Percentiles rank a stretch among this genome's conserved stretches.
Conservation (phyloP, 2,113 vertebrate species). For the Macroglossus sobrinus region DNA sequence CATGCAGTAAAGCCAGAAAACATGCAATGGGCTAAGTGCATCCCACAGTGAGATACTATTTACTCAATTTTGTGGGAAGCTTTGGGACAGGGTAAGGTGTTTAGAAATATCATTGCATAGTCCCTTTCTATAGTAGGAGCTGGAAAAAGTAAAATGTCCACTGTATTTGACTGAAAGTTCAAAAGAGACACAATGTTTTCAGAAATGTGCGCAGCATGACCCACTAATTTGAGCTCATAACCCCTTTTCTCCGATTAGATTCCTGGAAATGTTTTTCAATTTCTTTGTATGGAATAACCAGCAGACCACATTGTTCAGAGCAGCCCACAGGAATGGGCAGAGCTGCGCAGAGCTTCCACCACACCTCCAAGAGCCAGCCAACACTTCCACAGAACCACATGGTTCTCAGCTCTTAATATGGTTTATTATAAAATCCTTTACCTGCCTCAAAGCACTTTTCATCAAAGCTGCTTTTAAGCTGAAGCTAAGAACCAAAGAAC, state of each 20-base stretch:
- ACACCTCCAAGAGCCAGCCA: neutral
- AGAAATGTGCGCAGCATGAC: neutral
- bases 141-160: neutral
- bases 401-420: conserved; percentile 38
- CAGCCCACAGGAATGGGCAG: neutral
- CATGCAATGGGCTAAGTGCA: neutral
- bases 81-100: neutral
- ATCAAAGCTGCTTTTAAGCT: conserved; percentile 73
- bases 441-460: conserved; percentile 74
- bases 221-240: conserved; percentile 22
- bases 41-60: neutral
- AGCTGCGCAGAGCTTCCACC: neutral
- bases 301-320: neutral
- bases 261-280: conserved; percentile 34
- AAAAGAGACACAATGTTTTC: conserved; percentile 24
- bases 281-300: conserved; percentile 47
- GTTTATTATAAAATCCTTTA: conserved; percentile 75
- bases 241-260: conserved; percentile 7
- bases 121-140: neutral
- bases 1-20: neutral
- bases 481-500: conserved; percentile 64
- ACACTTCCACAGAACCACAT: neutral
- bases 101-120: neutral
- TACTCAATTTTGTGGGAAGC: neutral
- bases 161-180: neutral